These are phyloP conservation scores for Drosophila lacertosa DNA, from an alignment of 1,140 invertebrate species.

Conservation along the genomic window DNA sequence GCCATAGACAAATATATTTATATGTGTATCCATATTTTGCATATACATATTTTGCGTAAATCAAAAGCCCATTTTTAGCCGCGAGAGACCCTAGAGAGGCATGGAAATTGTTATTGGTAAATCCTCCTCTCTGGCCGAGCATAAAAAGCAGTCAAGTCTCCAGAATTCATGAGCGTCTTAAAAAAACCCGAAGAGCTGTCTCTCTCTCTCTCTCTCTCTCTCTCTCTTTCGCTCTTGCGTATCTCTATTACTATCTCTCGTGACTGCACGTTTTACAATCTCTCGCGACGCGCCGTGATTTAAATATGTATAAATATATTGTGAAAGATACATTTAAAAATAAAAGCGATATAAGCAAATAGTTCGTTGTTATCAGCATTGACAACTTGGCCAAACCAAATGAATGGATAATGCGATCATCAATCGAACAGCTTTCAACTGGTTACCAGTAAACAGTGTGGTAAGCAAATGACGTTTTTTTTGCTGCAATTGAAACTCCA, in stretches of 20 bases:
- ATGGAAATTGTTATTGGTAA: conserved; percentile 63
- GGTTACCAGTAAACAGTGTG: neutral
- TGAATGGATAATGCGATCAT: conserved; percentile 9
- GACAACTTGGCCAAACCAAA: neutral
- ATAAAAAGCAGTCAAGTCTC: conserved; percentile 67
- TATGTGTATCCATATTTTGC: conserved; percentile 53
- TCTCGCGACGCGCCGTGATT: neutral
- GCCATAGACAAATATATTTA: conserved; percentile 74
- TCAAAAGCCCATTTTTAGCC: conserved; percentile 75
- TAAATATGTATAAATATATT: conserved; percentile 13
- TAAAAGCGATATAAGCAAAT: conserved; percentile 6
- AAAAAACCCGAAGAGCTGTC: conserved; percentile 7
- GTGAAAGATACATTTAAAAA: conserved; percentile 21
- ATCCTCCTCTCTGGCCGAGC: conserved; percentile 57
- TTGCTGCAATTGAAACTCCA: conserved; percentile 14
- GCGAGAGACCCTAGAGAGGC: conserved; percentile 22
- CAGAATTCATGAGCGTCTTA: conserved; percentile 63
- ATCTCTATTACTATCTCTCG: neutral
- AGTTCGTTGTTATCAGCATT: conserved; percentile 18
- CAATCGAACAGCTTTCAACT: neutral
- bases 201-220: neutral
- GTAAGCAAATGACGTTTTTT: neutral
- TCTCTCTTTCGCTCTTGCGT: conserved; percentile 6
- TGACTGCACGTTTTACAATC: conserved; percentile 20
- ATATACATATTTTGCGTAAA: conserved; percentile 60